Base-by-base conservation (phyloP, 2,113 vertebrate species). In the Scatophagus argus region DNA sequence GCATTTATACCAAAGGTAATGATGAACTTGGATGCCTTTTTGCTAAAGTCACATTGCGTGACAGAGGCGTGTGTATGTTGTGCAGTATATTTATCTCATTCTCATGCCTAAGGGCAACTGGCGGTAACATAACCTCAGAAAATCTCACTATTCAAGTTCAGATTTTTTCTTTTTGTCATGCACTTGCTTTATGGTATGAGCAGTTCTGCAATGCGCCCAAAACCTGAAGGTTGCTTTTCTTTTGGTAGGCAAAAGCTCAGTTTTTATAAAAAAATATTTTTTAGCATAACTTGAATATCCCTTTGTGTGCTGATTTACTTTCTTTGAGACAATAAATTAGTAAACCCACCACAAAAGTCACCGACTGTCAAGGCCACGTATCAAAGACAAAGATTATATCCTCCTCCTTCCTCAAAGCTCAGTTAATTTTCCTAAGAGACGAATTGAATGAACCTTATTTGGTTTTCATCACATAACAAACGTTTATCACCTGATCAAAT, bases 61-160 rank as follows among this genome's bases (percentile, higher is more conserved):
- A 93, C 89, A 88, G 83, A 81, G 77, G 72, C 54, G 81, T 79
- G 82, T 81, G 69, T 77, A 83, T 81, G 61, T 79, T 77, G 70
- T 84, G 69, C 66, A 46, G 55, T 89, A 82, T 82, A 84, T 92
- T 91, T 88, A 74, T 89, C 69, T 87, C 32, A 64, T 64, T 32
- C 56, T 63, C 41, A 8, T 64, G 86, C 87, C 84, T 25, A 39
- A 86, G 58, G 89, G 82, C 69, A 87, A 74, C 49, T 54, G 72
- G 77, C 74, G 66, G 81, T 76, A 85, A 89, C 73, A 34, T 79
- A 84, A 86, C 75, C 86, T 81, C 62, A 67, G 75, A 80, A 89
- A 89, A 89, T 84, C 88, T 90, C 77, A 81, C 58, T 80, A 74
- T 88, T 90, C 90, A 89, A 86, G 89, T 92, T 92, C 69, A 87